Evolutionary conservation across 64 coral and sea anemone species (phyloP).

Genomic region (Montipora cactus): DNA sequence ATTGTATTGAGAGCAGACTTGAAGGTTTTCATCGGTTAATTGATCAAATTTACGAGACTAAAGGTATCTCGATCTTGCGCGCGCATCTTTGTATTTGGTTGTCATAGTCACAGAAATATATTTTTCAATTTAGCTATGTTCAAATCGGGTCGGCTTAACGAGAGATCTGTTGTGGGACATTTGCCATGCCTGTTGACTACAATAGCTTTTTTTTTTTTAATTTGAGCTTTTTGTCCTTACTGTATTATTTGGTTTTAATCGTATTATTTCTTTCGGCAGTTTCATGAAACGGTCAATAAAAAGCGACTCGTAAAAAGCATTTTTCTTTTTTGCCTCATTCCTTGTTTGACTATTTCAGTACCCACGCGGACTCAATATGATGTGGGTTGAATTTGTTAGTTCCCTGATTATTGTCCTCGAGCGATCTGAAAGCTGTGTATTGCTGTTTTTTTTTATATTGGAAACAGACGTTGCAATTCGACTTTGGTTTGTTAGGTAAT

Average conservation of each 20-base stretch:
- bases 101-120: constrained; percentile 24
- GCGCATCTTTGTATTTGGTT: neutral
- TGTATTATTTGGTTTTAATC: constrained; percentile 20
- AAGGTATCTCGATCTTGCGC: neutral
- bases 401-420: too few species aligned
- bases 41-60: neutral
- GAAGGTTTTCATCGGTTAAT: too few species aligned
- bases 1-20: too few species aligned
- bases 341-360: too few species aligned
- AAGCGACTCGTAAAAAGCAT: constrained; percentile 11
- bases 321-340: neutral
- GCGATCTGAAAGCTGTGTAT: too few species aligned
- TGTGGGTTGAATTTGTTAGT: too few species aligned
- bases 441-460: too few species aligned
- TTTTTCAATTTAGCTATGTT: constrained; percentile 43
- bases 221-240: neutral
- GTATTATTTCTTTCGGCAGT: neutral
- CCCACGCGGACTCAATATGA: too few species aligned
- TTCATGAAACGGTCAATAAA: neutral
- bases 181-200: neutral
- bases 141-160: neutral
- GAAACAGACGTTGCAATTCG: too few species aligned
- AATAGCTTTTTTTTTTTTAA: constrained; percentile 29
- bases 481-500: too few species aligned
- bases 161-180: neutral